Percentiles rank a stretch among this genome's conserved stretches.
Conservation (phyloP, 2,888 invertebrate genomes). For the Lithophane ornitopus region DNA sequence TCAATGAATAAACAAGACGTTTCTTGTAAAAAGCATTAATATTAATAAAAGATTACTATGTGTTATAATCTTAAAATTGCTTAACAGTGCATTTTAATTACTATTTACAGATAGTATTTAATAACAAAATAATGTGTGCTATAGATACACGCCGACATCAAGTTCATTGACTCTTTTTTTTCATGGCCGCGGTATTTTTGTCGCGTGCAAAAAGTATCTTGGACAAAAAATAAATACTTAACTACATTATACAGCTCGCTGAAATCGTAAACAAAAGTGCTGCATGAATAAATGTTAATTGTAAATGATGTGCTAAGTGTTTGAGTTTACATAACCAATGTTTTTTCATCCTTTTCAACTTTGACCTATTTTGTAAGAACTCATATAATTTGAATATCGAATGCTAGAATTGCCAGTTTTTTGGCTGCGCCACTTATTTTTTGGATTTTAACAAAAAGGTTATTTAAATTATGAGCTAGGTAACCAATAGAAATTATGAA, state of each 20-base stretch:
- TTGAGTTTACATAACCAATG: not conserved
- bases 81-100: conserved; percentile 42
- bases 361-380: conserved; percentile 36
- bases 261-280: conserved; percentile 48
- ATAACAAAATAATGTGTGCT: conserved; percentile 28
- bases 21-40: conserved; percentile 14
- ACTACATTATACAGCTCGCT: conserved; percentile 39
- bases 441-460: conserved; percentile 3
- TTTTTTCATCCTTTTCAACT: conserved; percentile 25
- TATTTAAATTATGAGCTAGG: not conserved
- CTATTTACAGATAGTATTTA: conserved; percentile 28
- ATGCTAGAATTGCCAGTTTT: not conserved
- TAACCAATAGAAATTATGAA: not conserved
- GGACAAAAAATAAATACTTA: conserved; percentile 49
- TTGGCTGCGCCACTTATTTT: not conserved
- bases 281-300: conserved; percentile 19
- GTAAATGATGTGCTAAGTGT: not conserved
- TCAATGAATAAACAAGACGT: conserved; percentile 25
- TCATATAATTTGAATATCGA: conserved; percentile 28
- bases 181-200: conserved; percentile 61
- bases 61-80: conserved; percentile 31
- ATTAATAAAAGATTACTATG: conserved; percentile 10
- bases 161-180: conserved; percentile 67
- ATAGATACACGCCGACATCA: conserved; percentile 46
- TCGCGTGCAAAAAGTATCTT: conserved; percentile 64